These are phyloP conservation scores for Melipona quadrifasciata DNA, from an alignment of 1,140 invertebrate genomes.

Conservation along the genomic window DNA sequence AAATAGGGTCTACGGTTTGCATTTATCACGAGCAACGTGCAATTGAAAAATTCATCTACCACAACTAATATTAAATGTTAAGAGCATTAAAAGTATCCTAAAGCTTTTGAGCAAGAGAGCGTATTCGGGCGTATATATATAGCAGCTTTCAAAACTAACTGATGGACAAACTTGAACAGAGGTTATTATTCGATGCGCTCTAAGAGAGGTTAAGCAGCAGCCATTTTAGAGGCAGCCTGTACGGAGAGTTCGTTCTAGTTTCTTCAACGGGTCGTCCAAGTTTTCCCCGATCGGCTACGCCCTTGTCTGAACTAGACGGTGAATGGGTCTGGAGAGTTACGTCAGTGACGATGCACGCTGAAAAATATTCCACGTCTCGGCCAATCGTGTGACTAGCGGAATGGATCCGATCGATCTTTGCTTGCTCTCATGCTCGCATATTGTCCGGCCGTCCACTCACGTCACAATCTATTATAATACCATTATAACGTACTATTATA, in stretches of 20 bases:
- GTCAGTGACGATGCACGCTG: not conserved
- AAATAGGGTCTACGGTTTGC: too few relatives aligned
- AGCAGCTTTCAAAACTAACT: not conserved
- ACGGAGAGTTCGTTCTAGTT: constrained; percentile 1
- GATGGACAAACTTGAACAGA: too few relatives aligned
- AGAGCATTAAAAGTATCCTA: too few relatives aligned
- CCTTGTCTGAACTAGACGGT: not conserved
- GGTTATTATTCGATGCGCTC: too few relatives aligned
- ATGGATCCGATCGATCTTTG: constrained; percentile 14
- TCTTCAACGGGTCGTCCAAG: not conserved
- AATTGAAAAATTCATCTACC: too few relatives aligned
- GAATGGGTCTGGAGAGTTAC: not conserved
- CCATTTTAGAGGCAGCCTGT: not conserved
- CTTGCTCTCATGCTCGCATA: not conserved
- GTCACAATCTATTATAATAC: not conserved
- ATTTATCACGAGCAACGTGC: too few relatives aligned
- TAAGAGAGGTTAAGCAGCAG: not conserved
- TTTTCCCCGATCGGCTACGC: constrained; percentile 2
- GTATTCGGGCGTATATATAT: too few relatives aligned
- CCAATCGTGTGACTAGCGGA: not conserved
- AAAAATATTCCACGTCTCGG: constrained; percentile 2
- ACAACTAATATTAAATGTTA: too few relatives aligned
- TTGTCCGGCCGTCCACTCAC: not conserved
- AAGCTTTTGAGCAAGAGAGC: too few relatives aligned
- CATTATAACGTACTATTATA: not conserved